phyloP scores from a whole-genome alignment of 1,140 invertebrate genomes.

The Panagrolaimus sp. region DNA sequence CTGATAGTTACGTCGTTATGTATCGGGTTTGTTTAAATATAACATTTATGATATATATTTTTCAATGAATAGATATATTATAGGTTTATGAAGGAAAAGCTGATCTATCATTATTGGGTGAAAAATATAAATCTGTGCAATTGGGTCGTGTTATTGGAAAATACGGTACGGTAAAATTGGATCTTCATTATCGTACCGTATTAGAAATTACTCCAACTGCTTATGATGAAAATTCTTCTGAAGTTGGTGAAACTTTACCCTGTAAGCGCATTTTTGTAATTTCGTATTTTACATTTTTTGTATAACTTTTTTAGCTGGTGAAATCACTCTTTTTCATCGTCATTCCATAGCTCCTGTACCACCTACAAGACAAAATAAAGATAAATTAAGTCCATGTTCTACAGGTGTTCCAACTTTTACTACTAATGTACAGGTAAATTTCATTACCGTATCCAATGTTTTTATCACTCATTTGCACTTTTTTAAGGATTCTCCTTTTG shows the following conservation, averaged over 20 bases:
- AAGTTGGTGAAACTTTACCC: not conserved
- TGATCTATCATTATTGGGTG: slow-evolving; percentile 1
- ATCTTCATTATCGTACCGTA: slow-evolving; percentile 15
- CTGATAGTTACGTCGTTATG: slow-evolving; percentile 1
- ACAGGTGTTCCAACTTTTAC: not conserved
- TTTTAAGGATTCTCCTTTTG: slow-evolving; percentile 3
- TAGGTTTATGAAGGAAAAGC: slow-evolving; percentile 9
- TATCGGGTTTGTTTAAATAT: slow-evolving; percentile 8
- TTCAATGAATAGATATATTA: not conserved
- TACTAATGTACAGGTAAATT: slow-evolving; percentile 2
- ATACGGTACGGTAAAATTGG: slow-evolving; percentile 11
- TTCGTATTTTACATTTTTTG: not conserved
- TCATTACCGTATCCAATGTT: not conserved
- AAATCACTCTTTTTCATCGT: not conserved
- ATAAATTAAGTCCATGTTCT: slow-evolving; percentile 3
- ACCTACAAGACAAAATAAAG: not conserved
- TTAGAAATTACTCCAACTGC: slow-evolving; percentile 15
- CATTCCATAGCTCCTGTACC: not conserved
- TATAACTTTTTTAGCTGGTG: slow-evolving; percentile 4
- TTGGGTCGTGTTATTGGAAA: not conserved
- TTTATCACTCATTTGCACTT: not conserved
- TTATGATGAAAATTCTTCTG: not conserved
- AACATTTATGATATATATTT: not conserved
- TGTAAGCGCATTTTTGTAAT: not conserved
- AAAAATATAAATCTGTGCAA: not conserved